Conservation (phyloP, 92 coral and sea anemone genomes). For the Plumapathes pennacea region DNA sequence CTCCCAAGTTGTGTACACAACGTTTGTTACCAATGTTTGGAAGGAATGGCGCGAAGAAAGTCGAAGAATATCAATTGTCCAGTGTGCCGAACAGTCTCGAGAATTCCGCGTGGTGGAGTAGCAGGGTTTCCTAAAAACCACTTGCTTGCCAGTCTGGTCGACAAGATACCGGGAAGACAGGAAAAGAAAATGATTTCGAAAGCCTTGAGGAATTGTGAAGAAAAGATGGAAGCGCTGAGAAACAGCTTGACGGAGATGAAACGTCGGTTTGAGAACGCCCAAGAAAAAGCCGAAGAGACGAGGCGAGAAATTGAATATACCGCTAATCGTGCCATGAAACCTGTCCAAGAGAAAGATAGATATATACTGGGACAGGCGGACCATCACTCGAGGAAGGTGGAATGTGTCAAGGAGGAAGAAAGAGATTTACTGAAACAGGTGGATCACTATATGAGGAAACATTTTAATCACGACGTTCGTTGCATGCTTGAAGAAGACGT, state of each 20-base stretch:
- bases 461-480: constrained; percentile 4
- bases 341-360: too few species aligned
- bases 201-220: constrained; percentile 16
- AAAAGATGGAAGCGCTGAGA: constrained; percentile 12
- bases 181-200: constrained; percentile 27
- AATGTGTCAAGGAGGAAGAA: constrained; percentile 20
- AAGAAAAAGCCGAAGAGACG: constrained; percentile 14
- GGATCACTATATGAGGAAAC: constrained; percentile 14
- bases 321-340: constrained; percentile 9
- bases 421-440: constrained; percentile 12
- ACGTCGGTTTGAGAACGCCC: constrained; percentile 12
- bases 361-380: too few species aligned
- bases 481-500: constrained; percentile 2
- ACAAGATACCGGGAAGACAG: constrained; percentile 43
- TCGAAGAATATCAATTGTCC: constrained; percentile 21
- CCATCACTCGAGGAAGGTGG: too few species aligned
- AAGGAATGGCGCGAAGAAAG: constrained; percentile 14
- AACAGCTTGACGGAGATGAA: constrained; percentile 23
- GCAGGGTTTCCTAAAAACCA: constrained; percentile 44
- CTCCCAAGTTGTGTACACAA: constrained; percentile 61
- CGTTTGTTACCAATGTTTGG: constrained; percentile 38
- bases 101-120: constrained; percentile 26
- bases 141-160: constrained; percentile 36
- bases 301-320: not conserved
- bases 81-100: constrained; percentile 31